Base-by-base conservation (phyloP, 2,888 invertebrate genomes). In the Torymus aiolomorphi region DNA sequence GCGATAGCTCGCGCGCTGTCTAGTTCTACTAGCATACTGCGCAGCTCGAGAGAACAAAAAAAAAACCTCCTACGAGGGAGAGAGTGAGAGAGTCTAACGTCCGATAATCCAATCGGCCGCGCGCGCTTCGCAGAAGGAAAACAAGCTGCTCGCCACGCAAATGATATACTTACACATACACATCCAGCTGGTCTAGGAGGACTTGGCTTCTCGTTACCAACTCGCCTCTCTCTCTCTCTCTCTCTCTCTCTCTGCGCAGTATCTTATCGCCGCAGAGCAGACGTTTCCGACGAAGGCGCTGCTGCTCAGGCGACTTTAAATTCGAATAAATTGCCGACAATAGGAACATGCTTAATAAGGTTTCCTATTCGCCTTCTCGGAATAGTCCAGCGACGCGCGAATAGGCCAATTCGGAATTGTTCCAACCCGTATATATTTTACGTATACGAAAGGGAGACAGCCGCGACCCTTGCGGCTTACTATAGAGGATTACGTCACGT, bases 91-190 rank as follows among this genome's bases (percentile, higher is more conserved):
- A 14, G 76, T 76, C 76, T 73, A 56, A 54, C 56, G 73, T 31
- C 61, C 57, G 67, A 78, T 78, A 78, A 77, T 77, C 59, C 52
- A 72, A 71, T 77, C n/a, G 31, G 20, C n/a, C 14, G 18, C 51
- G 14, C 56, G 49, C 65, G 65, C 31, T 71, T 77, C 65, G 56
- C 54, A 59, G 71, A 77, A 77, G 61, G 70, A 71, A 77, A 77
- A 66, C 69, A 65, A 77, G 12, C 57, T 42, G 42, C 42, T 42
- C 42, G 8, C 42, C 42, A 42, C 42, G 42, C 42, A 42, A 42
- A 42, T 42, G 8, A 8, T 42, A 42, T 10, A 42, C 8, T 42
- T 42, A 42, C 8, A 42, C 42, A 42, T 3, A 31, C 8, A 31
- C 11, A 49, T 18, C 12, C 54, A 51, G 59, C 16, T 61, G 66